phyloP scores from a whole-genome alignment of 2,888 invertebrate genomes.

The Nasonia oneida region DNA sequence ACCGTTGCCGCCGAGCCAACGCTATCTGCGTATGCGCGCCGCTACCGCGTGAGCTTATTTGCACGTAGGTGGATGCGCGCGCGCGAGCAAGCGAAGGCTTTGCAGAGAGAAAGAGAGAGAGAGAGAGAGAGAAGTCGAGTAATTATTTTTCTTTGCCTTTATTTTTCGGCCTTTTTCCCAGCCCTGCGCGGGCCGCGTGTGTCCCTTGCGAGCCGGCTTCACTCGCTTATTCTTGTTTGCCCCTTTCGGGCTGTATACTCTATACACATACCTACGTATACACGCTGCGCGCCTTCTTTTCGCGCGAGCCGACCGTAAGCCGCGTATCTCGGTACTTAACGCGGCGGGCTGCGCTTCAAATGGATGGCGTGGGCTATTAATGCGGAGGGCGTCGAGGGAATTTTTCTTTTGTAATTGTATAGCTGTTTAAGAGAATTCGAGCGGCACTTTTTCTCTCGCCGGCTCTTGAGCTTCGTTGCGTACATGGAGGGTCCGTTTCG shows the following conservation, averaged over 20 bases:
- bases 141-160: slow-evolving; percentile 49
- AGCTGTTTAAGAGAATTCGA: slow-evolving; percentile 26
- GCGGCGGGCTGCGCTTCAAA: slow-evolving; percentile 34
- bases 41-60: slow-evolving; percentile 38
- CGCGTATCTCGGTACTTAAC: slow-evolving; percentile 43
- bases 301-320: neutral
- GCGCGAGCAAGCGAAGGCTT: slow-evolving; percentile 48
- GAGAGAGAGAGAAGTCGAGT: slow-evolving; percentile 9
- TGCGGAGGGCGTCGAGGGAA: neutral
- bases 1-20: slow-evolving; percentile 40
- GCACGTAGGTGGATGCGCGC: slow-evolving; percentile 35
- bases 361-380: neutral
- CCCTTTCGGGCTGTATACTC: neutral
- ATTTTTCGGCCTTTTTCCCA: neutral
- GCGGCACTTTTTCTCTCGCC: neutral
- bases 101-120: neutral
- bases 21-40: slow-evolving; percentile 53
- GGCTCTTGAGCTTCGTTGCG: neutral
- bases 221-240: slow-evolving; percentile 21
- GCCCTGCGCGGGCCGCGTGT: neutral
- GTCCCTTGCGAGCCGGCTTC: neutral
- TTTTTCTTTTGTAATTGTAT: slow-evolving; percentile 30
- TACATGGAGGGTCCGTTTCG: too few species aligned
- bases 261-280: neutral
- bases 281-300: neutral